phyloP scores from a whole-genome alignment of 53 echinoderm and acorn worm species.

The Luidia sarsii region DNA sequence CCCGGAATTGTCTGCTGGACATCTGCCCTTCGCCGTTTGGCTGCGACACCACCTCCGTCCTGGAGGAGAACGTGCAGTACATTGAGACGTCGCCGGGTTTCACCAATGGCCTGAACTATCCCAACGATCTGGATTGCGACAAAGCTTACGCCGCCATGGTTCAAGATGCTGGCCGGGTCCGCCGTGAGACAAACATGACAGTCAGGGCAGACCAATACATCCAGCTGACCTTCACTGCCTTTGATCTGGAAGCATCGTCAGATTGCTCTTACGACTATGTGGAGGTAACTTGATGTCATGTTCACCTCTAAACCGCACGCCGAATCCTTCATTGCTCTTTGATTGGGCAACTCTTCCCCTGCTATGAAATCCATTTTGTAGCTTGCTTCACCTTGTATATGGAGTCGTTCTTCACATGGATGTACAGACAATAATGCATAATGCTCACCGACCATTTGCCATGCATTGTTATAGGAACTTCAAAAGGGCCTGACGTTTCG shows the following conservation, averaged over 20 bases:
- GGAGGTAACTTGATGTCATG: too few relatives aligned
- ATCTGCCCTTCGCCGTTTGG: conserved; percentile 74
- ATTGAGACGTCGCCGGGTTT: conserved; percentile 63
- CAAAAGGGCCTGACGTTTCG: too few relatives aligned
- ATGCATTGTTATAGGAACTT: too few relatives aligned
- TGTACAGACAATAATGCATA: too few relatives aligned
- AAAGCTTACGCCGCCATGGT: conserved; percentile 33
- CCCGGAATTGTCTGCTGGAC: conserved; percentile 48
- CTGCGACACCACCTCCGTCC: conserved; percentile 59
- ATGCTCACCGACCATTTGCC: too few relatives aligned
- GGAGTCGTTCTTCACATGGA: too few relatives aligned
- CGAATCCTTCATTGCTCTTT: too few relatives aligned
- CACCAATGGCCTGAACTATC: conserved; percentile 55
- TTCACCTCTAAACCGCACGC: too few relatives aligned
- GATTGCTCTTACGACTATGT: conserved; percentile 73
- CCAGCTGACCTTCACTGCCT: conserved; percentile 73
- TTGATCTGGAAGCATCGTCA: conserved; percentile 58
- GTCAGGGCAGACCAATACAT: conserved; percentile 20
- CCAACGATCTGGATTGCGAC: conserved; percentile 70
- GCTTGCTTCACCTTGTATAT: too few relatives aligned
- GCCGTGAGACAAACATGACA: not conserved
- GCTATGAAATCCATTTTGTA: not conserved
- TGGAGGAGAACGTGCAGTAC: conserved; percentile 30
- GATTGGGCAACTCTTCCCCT: too few relatives aligned
- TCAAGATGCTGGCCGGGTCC: not conserved